phyloP scores from a whole-genome alignment of 2,888 invertebrate species.

The Parapristionchus giblindavisi region DNA sequence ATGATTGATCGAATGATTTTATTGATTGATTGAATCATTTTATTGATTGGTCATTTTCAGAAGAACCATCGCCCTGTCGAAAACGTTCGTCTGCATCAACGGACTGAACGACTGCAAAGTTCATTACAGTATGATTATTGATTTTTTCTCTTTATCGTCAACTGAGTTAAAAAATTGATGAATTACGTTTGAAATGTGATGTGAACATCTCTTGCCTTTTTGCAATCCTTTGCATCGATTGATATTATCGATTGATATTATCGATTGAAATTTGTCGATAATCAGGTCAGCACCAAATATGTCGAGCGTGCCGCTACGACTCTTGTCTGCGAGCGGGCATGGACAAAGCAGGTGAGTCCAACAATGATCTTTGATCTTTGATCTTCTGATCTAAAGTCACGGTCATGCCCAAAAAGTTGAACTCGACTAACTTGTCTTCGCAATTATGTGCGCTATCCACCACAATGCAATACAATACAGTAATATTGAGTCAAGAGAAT shows the following conservation, averaged over 20 bases:
- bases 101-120: conserved; percentile 52
- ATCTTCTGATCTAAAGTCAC: too few relatives aligned
- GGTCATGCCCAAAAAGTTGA: too few relatives aligned
- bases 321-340: conserved; percentile 63
- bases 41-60: not conserved
- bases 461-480: too few relatives aligned
- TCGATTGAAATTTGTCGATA: too few relatives aligned
- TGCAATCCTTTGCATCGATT: too few relatives aligned
- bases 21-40: too few relatives aligned
- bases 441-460: too few relatives aligned
- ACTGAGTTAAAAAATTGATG: not conserved
- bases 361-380: not conserved
- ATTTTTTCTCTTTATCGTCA: not conserved
- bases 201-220: too few relatives aligned
- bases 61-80: conserved; percentile 60
- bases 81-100: conserved; percentile 55
- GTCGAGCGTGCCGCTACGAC: conserved; percentile 59
- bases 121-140: conserved; percentile 52
- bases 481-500: too few relatives aligned
- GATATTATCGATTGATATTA: too few relatives aligned
- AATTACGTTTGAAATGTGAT: not conserved
- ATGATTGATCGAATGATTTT: too few relatives aligned
- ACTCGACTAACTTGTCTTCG: too few relatives aligned
- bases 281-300: conserved; percentile 63
- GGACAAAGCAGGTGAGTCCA: conserved; percentile 44